Evolutionary conservation across 2,888 invertebrate genomes (phyloP).

Genomic region (Temnothorax unifasciatus): DNA sequence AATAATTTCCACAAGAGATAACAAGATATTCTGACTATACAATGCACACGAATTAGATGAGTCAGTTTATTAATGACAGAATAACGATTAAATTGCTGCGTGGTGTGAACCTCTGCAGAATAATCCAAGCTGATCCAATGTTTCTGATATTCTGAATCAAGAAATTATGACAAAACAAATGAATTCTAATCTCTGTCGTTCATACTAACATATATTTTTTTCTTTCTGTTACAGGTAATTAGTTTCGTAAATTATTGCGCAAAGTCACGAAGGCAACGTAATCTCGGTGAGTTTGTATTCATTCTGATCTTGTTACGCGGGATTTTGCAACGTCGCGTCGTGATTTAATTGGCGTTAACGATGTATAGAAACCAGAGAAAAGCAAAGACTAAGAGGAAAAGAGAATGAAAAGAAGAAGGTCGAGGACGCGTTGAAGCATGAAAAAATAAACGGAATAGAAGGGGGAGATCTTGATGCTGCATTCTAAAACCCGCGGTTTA

Average conservation of each 20-base stretch:
- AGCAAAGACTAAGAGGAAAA: not conserved
- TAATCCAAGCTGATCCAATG: conserved; percentile 20
- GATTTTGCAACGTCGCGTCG: conserved; percentile 53
- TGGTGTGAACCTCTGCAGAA: conserved; percentile 14
- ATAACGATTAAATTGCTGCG: conserved; percentile 33
- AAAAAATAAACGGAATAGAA: conserved; percentile 6
- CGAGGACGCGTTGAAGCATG: conserved; percentile 10
- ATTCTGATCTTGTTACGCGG: conserved; percentile 38
- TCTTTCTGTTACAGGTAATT: conserved; percentile 76
- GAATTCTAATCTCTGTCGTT: not conserved
- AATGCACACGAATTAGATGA: conserved; percentile 28
- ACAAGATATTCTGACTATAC: conserved; percentile 2
- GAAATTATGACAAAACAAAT: conserved; percentile 8
- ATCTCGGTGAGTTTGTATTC: conserved; percentile 57
- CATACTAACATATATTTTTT: conserved; percentile 36
- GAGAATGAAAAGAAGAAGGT: conserved; percentile 23
- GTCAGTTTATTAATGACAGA: conserved; percentile 42
- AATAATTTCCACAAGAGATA: not conserved
- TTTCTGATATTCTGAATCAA: not conserved
- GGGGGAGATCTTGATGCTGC: not conserved
- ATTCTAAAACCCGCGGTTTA: conserved; percentile 63
- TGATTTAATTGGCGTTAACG: conserved; percentile 26
- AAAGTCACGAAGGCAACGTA: not conserved
- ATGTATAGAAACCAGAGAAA: conserved; percentile 30
- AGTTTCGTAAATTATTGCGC: conserved; percentile 25